phyloP scores from a whole-genome alignment of 2,113 vertebrate species.

The Asarcornis scutulata region DNA sequence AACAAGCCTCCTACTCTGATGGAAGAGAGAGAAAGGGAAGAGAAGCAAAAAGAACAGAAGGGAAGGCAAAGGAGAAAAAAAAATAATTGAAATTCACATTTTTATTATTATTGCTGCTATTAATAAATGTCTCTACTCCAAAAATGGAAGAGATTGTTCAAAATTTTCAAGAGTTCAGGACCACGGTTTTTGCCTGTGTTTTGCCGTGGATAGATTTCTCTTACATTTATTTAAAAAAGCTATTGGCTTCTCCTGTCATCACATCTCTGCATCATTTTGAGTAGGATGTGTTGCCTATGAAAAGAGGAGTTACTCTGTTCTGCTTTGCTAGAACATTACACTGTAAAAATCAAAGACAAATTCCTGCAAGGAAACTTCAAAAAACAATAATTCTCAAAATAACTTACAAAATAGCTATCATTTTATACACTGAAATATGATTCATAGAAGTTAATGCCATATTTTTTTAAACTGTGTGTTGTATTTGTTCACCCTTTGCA shows the following conservation, averaged over 20 bases:
- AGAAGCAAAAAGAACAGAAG: neutral
- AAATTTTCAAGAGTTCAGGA: neutral
- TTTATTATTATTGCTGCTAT: neutral
- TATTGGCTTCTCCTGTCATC: neutral
- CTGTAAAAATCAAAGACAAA: neutral
- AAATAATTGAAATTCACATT: neutral
- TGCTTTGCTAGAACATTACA: neutral
- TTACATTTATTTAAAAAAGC: neutral
- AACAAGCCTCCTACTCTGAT: neutral
- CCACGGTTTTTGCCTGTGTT: neutral
- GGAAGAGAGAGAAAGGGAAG: neutral
- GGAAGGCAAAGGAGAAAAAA: neutral
- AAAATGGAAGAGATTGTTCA: neutral
- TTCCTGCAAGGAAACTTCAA: neutral
- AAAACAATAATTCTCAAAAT: neutral
- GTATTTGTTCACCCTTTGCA: neutral
- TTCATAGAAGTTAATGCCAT: neutral
- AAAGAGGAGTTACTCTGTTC: neutral
- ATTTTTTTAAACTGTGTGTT: neutral
- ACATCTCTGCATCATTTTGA: neutral
- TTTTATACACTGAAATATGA: neutral
- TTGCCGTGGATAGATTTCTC: neutral
- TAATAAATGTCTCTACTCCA: neutral
- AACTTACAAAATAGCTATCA: neutral
- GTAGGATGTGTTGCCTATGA: neutral